Evolutionary conservation across 2,113 vertebrate genomes (phyloP).

Genomic region (Oreochromis spilurus): DNA sequence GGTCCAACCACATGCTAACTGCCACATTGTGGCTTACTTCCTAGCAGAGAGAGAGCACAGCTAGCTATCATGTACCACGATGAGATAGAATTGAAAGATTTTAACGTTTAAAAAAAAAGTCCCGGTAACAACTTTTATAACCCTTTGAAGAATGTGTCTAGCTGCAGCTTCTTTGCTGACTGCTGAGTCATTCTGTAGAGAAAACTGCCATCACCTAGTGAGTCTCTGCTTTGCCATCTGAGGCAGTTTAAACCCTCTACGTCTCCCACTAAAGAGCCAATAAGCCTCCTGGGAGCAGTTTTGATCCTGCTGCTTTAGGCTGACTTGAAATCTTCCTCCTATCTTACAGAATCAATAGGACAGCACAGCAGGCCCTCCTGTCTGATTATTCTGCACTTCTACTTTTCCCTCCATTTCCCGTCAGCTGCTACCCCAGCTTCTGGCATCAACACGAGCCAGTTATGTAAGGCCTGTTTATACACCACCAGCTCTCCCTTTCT

Average conservation of each 20-base stretch:
- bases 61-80: not conserved
- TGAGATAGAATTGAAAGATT: not conserved
- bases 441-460: constrained; percentile 70
- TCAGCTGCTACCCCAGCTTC: constrained; percentile 44
- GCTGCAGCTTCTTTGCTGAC: not conserved
- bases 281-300: constrained; percentile 16
- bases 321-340: not conserved
- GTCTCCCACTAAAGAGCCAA: not conserved
- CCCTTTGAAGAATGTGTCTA: not conserved
- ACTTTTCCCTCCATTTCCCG: not conserved
- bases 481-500: constrained; percentile 38
- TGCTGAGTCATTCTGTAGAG: constrained; percentile 38
- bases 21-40: not conserved
- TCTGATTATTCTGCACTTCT: constrained; percentile 24
- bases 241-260: not conserved
- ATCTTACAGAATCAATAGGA: not conserved
- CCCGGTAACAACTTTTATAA: not conserved
- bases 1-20: not conserved
- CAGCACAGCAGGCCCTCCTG: constrained; percentile 6
- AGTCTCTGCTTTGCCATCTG: not conserved
- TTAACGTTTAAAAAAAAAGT: not conserved
- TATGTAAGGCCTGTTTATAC: constrained; percentile 74
- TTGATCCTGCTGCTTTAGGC: not conserved
- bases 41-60: not conserved
- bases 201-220: constrained; percentile 4